A percentile compares a stretch with the other conserved stretches of the same genome.
Conservation (phyloP, 2,888 invertebrate species). For the Magallana nippona region DNA sequence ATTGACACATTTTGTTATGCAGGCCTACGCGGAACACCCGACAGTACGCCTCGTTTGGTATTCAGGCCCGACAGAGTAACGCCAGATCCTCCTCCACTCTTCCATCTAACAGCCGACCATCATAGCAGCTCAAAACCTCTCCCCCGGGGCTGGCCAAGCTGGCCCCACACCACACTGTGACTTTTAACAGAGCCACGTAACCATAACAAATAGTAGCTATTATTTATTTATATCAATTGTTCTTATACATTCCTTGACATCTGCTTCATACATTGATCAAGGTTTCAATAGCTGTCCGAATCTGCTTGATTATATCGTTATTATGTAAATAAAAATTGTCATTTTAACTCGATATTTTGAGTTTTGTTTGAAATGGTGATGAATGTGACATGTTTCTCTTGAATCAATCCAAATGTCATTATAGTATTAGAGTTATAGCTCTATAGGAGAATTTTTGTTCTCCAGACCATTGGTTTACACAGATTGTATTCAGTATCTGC, state of each 20-base stretch:
- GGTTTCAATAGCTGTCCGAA: slow-evolving; percentile 22
- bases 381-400: background rate
- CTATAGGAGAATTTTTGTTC: too few species aligned
- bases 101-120: slow-evolving; percentile 67
- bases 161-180: background rate
- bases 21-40: slow-evolving; percentile 69
- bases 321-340: slow-evolving; percentile 33
- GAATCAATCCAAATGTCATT: too few species aligned
- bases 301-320: slow-evolving; percentile 22
- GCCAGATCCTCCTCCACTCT: slow-evolving; percentile 68
- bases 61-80: slow-evolving; percentile 61
- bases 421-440: too few species aligned
- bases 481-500: too few species aligned
- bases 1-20: slow-evolving; percentile 35
- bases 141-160: background rate
- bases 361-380: background rate
- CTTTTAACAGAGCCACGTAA: slow-evolving; percentile 13
- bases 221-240: slow-evolving; percentile 26
- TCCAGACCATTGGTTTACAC: too few species aligned
- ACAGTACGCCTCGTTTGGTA: slow-evolving; percentile 75
- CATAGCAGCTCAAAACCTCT: slow-evolving; percentile 45
- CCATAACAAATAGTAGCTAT: slow-evolving; percentile 33
- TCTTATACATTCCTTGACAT: slow-evolving; percentile 31
- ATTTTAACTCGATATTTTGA: background rate
- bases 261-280: slow-evolving; percentile 22